These are phyloP conservation scores for Phylloscopus trochiloides DNA, from an alignment of 2,113 vertebrate genomes.

Conservation along the genomic window DNA sequence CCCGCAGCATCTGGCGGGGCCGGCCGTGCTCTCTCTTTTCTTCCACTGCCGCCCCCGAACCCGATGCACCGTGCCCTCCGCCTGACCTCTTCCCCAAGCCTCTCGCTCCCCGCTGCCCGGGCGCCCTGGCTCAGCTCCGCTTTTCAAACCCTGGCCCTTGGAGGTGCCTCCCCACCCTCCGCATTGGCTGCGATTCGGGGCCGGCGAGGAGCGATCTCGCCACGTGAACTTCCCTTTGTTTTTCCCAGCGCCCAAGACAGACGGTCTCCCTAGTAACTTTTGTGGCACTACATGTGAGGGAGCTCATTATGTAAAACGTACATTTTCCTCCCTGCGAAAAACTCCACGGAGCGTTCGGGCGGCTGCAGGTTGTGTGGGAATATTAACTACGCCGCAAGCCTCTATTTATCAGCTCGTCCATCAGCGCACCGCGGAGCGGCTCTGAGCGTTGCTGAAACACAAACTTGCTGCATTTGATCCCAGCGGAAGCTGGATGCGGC, in stretches of 20 bases:
- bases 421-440: not conserved
- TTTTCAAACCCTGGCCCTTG: not conserved
- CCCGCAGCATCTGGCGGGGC: slow-evolving; percentile 17
- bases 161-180: not conserved
- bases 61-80: slow-evolving; percentile 29
- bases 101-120: not conserved
- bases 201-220: not conserved
- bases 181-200: not conserved
- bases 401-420: slow-evolving; percentile 8
- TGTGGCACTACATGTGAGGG: not conserved
- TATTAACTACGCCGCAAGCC: not conserved
- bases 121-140: not conserved
- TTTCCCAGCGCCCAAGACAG: not conserved
- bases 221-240: slow-evolving; percentile 48
- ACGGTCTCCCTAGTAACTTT: slow-evolving; percentile 59
- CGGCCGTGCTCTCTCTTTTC: not conserved
- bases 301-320: slow-evolving; percentile 32
- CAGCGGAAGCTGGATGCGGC: not conserved
- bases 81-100: slow-evolving; percentile 32
- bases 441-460: slow-evolving; percentile 29
- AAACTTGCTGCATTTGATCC: slow-evolving; percentile 28
- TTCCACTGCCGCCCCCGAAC: not conserved
- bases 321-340: not conserved
- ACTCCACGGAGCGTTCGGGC: not conserved
- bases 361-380: not conserved